Base-by-base conservation (phyloP, 2,797 vertebrate species). In the Tadarida brasiliensis region DNA sequence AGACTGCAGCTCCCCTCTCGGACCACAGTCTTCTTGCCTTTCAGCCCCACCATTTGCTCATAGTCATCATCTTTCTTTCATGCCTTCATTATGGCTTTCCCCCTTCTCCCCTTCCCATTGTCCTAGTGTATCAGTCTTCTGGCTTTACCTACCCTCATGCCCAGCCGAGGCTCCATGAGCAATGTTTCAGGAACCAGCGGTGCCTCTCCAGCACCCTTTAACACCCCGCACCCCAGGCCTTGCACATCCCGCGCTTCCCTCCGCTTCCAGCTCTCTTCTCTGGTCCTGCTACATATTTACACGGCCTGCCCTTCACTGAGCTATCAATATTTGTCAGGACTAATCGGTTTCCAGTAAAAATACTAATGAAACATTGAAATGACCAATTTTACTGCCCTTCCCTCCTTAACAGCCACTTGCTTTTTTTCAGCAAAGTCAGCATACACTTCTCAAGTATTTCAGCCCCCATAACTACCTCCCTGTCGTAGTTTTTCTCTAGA, bases 291-390 rank as follows among this genome's bases (percentile, higher is more conserved):
- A 17, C 9, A 7, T 22, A 4, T n/a, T 39, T n/a, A 30, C 28
- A 20, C 33, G n/a, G 33, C 7, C 54, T 17, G 24, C 85, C 33
- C 63, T 74, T 51, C 51, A 7, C 28, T 5, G 14, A 39, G n/a
- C 73, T 44, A 22, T 65, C 51, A 30, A 22, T 39, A 30, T 74
- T 73, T 83, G 16, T 90, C 35, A 81, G 49, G 24, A 82, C 56
- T 61, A n/a, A 89, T 54, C 61, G n/a, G 2, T 82, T 77, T 88
- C 74, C 74, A 26, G 9, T 83, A 73, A 63, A 63, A 44, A 63
- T 61, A 26, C n/a, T 67, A 54, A 81, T 81, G 93, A 76, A 91
- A 78, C 93, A 33, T 95, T 44, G n/a, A 20, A 67, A 3, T 19
- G n/a, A 65, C 7, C 49, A 67, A 67, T 33, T 51, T 78, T 89